phyloP scores from a whole-genome alignment of 2,888 invertebrate species.

The Tetragonula carbonaria region DNA sequence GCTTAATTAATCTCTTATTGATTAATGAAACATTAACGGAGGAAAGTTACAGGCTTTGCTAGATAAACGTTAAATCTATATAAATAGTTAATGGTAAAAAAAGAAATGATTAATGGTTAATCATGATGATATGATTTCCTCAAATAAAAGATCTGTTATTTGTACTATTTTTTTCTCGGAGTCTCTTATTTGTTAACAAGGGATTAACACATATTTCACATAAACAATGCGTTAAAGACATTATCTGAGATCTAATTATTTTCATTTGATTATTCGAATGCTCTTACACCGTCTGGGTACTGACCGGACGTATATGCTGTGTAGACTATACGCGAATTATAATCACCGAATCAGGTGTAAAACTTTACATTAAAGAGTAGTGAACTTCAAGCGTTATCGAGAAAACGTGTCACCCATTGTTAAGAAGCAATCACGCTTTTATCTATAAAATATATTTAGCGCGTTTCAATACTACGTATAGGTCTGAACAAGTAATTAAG shows the following conservation, averaged over 20 bases:
- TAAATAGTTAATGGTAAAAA: neutral
- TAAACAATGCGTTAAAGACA: neutral
- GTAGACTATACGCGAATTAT: constrained; percentile 78
- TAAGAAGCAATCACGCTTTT: constrained; percentile 43
- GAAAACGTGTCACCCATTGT: constrained; percentile 10
- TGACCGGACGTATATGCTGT: constrained; percentile 74
- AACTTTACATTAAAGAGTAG: constrained; percentile 54
- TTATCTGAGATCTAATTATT: constrained; percentile 32
- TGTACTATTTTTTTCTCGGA: neutral
- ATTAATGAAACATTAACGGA: neutral
- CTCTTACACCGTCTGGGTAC: constrained; percentile 44
- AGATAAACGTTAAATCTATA: constrained; percentile 19
- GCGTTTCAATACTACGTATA: constrained; percentile 23
- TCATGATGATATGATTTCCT: too few species aligned
- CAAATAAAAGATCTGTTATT: neutral
- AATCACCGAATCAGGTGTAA: constrained; percentile 63
- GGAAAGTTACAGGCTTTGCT: neutral
- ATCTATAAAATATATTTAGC: constrained; percentile 39
- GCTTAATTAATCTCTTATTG: constrained; percentile 25
- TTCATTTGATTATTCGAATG: constrained; percentile 45
- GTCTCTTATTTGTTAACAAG: neutral
- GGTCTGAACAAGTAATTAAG: neutral
- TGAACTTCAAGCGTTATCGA: constrained; percentile 39
- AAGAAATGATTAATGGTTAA: neutral
- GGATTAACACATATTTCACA: neutral